These are phyloP conservation scores for Anthoscopus minutus DNA, from an alignment of 2,113 vertebrate genomes.

Conservation along the genomic window DNA sequence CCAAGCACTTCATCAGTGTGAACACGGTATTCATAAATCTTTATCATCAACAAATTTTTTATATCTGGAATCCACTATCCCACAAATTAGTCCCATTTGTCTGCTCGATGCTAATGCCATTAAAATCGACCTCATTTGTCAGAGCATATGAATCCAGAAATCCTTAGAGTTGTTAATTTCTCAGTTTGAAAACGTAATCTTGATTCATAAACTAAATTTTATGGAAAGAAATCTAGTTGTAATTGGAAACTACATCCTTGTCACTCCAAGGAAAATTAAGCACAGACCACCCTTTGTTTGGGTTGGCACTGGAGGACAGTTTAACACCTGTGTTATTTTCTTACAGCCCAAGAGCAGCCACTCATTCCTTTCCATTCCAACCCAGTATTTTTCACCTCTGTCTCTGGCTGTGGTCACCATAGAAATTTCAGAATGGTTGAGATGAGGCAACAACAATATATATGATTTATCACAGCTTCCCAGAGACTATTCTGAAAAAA, in stretches of 20 bases:
- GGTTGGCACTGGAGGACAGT: conserved; percentile 26
- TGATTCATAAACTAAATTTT: not conserved
- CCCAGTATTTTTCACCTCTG: not conserved
- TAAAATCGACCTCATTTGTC: not conserved
- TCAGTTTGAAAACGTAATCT: not conserved
- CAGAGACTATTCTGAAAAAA: not conserved
- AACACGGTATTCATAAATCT: not conserved
- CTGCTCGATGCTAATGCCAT: not conserved
- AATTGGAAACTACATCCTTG: conserved; percentile 13
- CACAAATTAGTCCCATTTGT: conserved; percentile 43
- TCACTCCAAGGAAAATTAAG: not conserved
- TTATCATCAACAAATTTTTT: not conserved
- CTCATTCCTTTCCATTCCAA: not conserved
- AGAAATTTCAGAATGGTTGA: not conserved
- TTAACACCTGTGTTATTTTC: conserved; percentile 38
- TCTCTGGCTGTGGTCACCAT: not conserved
- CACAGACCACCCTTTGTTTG: conserved; percentile 38
- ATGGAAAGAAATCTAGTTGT: not conserved
- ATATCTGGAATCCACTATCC: not conserved
- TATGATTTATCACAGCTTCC: not conserved
- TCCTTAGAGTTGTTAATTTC: not conserved
- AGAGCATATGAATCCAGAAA: not conserved
- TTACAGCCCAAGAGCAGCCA: not conserved
- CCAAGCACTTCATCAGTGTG: not conserved
- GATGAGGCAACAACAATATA: not conserved